phyloP scores from a whole-genome alignment of 1,140 invertebrate genomes.

The Aricia agestis region DNA sequence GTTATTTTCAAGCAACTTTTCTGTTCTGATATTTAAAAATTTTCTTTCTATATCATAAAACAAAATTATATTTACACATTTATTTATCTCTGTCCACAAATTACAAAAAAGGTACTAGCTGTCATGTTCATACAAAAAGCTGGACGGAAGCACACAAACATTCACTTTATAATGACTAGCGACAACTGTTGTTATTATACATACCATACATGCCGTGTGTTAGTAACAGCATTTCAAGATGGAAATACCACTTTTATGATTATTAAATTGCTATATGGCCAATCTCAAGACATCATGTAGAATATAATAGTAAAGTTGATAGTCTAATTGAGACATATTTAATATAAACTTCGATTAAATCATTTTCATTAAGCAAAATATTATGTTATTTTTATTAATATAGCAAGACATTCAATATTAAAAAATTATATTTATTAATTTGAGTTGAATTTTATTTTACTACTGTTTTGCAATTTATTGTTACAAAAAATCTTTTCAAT shows the following conservation, averaged over 20 bases:
- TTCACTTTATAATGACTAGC: neutral
- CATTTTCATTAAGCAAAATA: too few relatives aligned
- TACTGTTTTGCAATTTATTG: too few relatives aligned
- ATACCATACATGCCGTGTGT: constrained; percentile 4
- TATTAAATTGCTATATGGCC: neutral
- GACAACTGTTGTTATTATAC: neutral
- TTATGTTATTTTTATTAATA: too few relatives aligned
- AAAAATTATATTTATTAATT: too few relatives aligned
- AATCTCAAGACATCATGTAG: neutral
- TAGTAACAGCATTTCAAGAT: neutral
- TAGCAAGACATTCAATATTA: too few relatives aligned
- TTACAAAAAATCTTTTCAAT: too few relatives aligned
- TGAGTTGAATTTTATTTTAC: too few relatives aligned
- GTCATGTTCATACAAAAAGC: neutral
- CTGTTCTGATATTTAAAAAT: too few relatives aligned
- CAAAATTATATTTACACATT: neutral
- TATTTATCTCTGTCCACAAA: neutral
- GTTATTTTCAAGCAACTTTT: too few relatives aligned
- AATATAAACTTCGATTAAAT: neutral
- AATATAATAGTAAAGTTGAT: neutral
- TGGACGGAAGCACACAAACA: neutral
- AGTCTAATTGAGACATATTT: neutral
- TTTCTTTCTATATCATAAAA: too few relatives aligned
- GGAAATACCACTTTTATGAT: neutral
- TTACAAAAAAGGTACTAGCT: neutral